A percentile compares a stretch with the other conserved stretches of the same genome.
Conservation (phyloP, 2,888 invertebrate genomes). For the Erebia epiphron region DNA sequence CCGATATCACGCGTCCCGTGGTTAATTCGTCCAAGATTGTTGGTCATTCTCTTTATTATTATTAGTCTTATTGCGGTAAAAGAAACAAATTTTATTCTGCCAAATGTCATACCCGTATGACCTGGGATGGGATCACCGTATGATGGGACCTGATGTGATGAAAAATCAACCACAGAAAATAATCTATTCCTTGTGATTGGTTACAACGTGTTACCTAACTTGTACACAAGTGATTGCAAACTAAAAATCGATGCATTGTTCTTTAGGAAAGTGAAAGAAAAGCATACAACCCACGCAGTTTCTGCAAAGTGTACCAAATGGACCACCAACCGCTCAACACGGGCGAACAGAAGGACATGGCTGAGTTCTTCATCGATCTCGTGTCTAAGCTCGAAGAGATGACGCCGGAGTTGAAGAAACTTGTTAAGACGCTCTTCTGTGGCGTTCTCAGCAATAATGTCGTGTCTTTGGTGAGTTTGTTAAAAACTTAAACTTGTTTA, state of each 20-base stretch:
- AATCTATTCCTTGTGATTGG: too few species aligned
- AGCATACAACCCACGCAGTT: slow-evolving; percentile 96
- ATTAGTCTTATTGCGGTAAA: too few species aligned
- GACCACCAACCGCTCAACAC: slow-evolving; percentile 98
- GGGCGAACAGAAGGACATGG: slow-evolving; percentile 99
- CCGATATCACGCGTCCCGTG: too few species aligned
- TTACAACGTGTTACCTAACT: too few species aligned
- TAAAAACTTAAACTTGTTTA: not conserved
- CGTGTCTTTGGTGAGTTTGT: slow-evolving; percentile 89
- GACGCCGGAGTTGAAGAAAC: slow-evolving; percentile 93
- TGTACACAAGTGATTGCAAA: too few species aligned
- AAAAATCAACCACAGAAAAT: too few species aligned
- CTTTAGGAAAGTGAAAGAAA: slow-evolving; percentile 94
- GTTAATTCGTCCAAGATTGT: too few species aligned
- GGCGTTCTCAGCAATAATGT: slow-evolving; percentile 98
- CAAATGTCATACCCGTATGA: too few species aligned
- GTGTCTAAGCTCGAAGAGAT: slow-evolving; percentile 98
- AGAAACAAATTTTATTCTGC: too few species aligned
- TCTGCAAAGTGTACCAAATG: slow-evolving; percentile 98
- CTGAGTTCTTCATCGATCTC: slow-evolving; percentile 98
- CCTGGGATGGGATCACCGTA: too few species aligned
- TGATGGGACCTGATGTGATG: too few species aligned
- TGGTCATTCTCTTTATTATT: too few species aligned
- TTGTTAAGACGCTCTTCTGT: slow-evolving; percentile 95
- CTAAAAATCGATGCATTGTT: not conserved